phyloP scores from a whole-genome alignment of 1,140 invertebrate species.

The Lanistes nyassanus region DNA sequence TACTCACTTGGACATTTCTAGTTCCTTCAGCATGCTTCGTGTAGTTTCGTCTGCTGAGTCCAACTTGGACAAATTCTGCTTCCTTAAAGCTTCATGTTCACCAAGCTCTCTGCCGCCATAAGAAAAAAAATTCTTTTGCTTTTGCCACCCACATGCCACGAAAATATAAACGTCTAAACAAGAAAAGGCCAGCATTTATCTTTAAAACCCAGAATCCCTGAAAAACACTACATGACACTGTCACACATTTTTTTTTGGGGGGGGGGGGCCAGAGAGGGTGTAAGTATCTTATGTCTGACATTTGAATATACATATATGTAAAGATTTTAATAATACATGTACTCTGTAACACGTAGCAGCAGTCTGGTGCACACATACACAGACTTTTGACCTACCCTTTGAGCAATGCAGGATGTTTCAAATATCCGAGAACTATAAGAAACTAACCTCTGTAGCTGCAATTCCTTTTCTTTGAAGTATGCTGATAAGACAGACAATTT shows the following conservation, averaged over 20 bases:
- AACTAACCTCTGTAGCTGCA: conserved; percentile 79
- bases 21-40: conserved; percentile 42
- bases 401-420: background rate
- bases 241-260: no score
- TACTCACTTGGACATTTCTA: conserved; percentile 40
- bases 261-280: no score
- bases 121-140: background rate
- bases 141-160: background rate
- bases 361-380: conserved; percentile 8
- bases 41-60: conserved; percentile 47
- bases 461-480: conserved; percentile 90
- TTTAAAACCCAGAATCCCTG: no score
- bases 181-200: no score
- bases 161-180: no score
- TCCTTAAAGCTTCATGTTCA: conserved; percentile 83
- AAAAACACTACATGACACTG: no score
- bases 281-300: no score
- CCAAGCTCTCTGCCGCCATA: conserved; percentile 74
- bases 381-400: background rate
- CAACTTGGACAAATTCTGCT: conserved; percentile 78
- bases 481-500: conserved; percentile 84
- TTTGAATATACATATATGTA: background rate
- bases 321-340: background rate
- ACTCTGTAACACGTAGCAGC: background rate
- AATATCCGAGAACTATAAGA: background rate